phyloP scores from a whole-genome alignment of 2,797 vertebrate genomes.

The Iguana delicatissima region DNA sequence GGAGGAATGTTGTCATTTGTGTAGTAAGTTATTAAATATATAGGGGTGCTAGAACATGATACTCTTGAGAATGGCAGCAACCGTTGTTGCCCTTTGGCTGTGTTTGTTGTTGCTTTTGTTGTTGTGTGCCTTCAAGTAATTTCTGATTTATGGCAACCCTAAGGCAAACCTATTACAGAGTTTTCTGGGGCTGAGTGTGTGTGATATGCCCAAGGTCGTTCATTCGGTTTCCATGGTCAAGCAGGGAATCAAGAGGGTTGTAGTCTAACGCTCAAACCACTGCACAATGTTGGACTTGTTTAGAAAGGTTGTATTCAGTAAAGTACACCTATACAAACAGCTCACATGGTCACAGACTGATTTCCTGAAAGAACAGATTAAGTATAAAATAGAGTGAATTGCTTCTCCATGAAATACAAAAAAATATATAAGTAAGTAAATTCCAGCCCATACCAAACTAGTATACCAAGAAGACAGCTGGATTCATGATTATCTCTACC shows the following conservation, averaged over 20 bases:
- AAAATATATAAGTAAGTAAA: not conserved
- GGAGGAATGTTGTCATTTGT: conserved; percentile 31
- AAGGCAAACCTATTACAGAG: no score
- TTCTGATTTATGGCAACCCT: no score
- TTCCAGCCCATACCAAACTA: no score
- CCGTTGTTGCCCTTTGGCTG: not conserved
- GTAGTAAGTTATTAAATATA: conserved; percentile 53
- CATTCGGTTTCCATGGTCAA: no score
- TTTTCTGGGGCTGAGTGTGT: no score
- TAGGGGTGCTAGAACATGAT: conserved; percentile 71
- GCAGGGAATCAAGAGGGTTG: no score
- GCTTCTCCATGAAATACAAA: not conserved
- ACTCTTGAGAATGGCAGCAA: conserved; percentile 57
- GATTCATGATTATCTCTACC: not conserved
- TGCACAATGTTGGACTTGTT: not conserved
- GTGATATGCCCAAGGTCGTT: no score
- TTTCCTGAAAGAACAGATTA: not conserved
- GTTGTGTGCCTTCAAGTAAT: no score
- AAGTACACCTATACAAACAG: no score
- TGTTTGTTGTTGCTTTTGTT: no score
- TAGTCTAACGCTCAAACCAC: no score
- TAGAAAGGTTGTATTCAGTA: not conserved
- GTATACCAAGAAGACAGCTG: not conserved
- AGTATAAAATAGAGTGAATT: not conserved
- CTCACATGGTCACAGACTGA: not conserved